Percentiles rank a stretch among this genome's conserved stretches.
phyloP scores from a whole-genome alignment of 2,113 vertebrate species.

The Noturus placidus region DNA sequence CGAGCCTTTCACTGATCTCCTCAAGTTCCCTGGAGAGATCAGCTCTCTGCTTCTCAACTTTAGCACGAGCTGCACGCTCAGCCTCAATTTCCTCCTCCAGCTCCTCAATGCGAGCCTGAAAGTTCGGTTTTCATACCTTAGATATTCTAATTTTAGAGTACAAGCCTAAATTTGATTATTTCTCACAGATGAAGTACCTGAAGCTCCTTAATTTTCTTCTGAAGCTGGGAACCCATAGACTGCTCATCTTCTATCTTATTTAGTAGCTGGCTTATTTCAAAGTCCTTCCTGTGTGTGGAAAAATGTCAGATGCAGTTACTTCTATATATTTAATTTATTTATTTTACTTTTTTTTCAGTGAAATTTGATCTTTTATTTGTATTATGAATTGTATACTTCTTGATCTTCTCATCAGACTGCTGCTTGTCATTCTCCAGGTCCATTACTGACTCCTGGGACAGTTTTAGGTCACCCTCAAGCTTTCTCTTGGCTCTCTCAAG shows the following conservation, averaged over 20 bases:
- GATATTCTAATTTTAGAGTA: not conserved
- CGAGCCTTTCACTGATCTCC: conserved; percentile 66
- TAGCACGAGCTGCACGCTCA: conserved; percentile 78
- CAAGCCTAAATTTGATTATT: not conserved
- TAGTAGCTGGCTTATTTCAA: conserved; percentile 5
- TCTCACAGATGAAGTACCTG: not conserved
- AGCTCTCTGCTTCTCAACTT: conserved; percentile 79
- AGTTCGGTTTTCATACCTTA: no score
- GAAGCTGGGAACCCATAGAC: conserved; percentile 27
- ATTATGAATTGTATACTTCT: conserved; percentile 52
- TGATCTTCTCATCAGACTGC: conserved; percentile 90
- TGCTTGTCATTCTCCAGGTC: conserved; percentile 91
- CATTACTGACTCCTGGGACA: conserved; percentile 85
- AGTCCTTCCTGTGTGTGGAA: not conserved
- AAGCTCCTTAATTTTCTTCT: conserved; percentile 25
- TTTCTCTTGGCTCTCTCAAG: conserved; percentile 87
- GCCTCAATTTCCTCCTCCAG: conserved; percentile 87
- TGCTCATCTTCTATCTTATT: conserved; percentile 43
- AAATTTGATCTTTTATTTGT: no score
- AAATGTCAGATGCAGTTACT: not conserved
- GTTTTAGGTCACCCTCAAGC: conserved; percentile 90
- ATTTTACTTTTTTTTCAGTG: no score
- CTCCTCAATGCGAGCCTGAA: conserved; percentile 70
- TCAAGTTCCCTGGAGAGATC: conserved; percentile 83
- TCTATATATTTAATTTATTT: not conserved